phyloP scores from a whole-genome alignment of 2,113 vertebrate species.

The Fulmarus glacialis region DNA sequence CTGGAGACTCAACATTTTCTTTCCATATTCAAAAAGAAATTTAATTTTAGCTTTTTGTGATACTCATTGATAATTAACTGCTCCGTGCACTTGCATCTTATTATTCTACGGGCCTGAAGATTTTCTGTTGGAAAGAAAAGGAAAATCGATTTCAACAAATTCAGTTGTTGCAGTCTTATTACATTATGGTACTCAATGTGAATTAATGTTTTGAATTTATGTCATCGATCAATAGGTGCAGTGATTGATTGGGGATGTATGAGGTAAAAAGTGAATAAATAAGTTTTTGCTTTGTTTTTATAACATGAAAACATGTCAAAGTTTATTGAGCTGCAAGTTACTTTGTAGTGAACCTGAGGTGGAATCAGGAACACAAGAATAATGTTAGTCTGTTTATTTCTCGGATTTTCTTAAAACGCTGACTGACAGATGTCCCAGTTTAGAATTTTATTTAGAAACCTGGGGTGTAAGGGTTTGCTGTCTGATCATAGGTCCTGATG shows the following conservation, averaged over 20 bases:
- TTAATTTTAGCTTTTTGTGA: constrained; percentile 28
- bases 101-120: background rate
- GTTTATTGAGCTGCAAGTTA: constrained; percentile 3
- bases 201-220: constrained; percentile 78
- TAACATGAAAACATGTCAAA: constrained; percentile 31
- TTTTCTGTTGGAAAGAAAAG: constrained; percentile 69
- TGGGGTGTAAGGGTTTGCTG: background rate
- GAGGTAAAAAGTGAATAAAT: constrained; percentile 60
- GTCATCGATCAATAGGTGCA: constrained; percentile 69
- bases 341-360: background rate
- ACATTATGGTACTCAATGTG: constrained; percentile 70
- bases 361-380: background rate
- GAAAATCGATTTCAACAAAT: constrained; percentile 74
- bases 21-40: background rate
- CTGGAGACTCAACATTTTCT: background rate
- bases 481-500: background rate
- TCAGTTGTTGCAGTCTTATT: constrained; percentile 69
- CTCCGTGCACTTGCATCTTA: background rate
- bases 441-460: background rate
- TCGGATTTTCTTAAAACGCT: background rate
- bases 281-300: constrained; percentile 56
- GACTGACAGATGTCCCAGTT: background rate
- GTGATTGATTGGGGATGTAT: constrained; percentile 72
- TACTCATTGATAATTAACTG: constrained; percentile 63
- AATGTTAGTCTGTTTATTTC: background rate